phyloP scores from a whole-genome alignment of 2,888 invertebrate genomes.

The Xanthostigma xanthostigma region DNA sequence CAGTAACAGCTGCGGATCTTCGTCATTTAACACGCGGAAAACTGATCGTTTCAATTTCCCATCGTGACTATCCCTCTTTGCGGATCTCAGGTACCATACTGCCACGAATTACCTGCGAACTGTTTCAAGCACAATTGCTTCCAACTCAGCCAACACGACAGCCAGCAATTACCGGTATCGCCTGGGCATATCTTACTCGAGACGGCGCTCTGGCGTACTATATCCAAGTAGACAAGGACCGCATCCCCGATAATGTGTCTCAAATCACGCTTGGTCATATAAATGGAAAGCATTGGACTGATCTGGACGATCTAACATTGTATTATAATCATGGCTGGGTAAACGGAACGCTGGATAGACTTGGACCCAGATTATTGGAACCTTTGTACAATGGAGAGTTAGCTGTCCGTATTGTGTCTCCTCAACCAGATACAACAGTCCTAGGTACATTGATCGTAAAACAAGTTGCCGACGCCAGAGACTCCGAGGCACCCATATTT shows the following conservation, averaged over 20 bases:
- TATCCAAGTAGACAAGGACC: conserved; percentile 47
- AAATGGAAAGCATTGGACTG: conserved; percentile 52
- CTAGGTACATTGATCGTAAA: conserved; percentile 52
- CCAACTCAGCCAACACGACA: conserved; percentile 22
- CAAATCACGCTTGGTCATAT: conserved; percentile 59
- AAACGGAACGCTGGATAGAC: conserved; percentile 59
- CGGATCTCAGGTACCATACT: conserved; percentile 55
- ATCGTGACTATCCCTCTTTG: conserved; percentile 46
- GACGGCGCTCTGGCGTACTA: conserved; percentile 67
- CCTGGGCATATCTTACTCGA: conserved; percentile 63
- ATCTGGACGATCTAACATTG: conserved; percentile 57
- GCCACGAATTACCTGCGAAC: conserved; percentile 63
- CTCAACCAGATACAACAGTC: conserved; percentile 40
- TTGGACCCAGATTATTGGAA: conserved; percentile 68
- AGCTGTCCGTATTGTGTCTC: conserved; percentile 56
- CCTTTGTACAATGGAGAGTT: conserved; percentile 70
- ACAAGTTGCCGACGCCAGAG: conserved; percentile 59
- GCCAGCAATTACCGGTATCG: conserved; percentile 43
- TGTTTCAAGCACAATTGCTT: conserved; percentile 58
- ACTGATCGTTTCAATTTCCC: conserved; percentile 52
- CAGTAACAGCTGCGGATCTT: conserved; percentile 60
- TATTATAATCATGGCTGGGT: conserved; percentile 42
- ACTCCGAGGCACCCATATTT: conserved; percentile 50
- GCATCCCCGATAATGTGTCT: conserved; percentile 39
- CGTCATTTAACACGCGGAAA: conserved; percentile 64